Evolutionary conservation across 2,888 invertebrate species (phyloP).

Genomic region (Dynastes hyllus): DNA sequence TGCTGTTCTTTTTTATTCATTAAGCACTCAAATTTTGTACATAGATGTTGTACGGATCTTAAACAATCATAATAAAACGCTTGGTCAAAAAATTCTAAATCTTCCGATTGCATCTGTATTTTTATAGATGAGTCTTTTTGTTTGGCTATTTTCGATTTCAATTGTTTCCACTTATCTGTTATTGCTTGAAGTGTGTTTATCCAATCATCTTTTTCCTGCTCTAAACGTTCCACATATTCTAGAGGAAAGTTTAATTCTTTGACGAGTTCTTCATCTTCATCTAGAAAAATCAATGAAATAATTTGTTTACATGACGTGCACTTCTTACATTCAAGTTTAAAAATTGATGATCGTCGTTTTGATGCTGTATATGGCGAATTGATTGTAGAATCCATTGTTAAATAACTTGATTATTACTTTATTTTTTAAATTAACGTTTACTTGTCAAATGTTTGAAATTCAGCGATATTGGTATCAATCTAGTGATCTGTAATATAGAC

Average conservation of each 20-base stretch:
- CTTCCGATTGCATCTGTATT: neutral
- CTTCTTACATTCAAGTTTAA: constrained; percentile 30
- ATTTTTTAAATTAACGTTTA: too few species aligned
- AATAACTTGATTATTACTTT: too few species aligned
- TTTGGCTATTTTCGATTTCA: neutral
- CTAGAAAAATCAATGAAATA: constrained; percentile 8
- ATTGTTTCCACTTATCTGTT: constrained; percentile 1
- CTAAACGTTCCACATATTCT: constrained; percentile 8
- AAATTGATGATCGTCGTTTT: constrained; percentile 37
- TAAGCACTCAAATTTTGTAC: constrained; percentile 21
- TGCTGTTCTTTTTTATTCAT: constrained; percentile 13
- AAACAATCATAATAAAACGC: constrained; percentile 32
- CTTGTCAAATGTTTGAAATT: too few species aligned
- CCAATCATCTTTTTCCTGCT: constrained; percentile 34
- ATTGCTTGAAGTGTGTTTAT: neutral
- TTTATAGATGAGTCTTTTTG: neutral
- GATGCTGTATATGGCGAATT: neutral
- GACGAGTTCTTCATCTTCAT: neutral
- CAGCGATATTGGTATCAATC: neutral
- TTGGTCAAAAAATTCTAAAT: constrained; percentile 36
- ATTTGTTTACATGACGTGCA: neutral
- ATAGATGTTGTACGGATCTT: constrained; percentile 17
- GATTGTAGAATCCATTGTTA: neutral
- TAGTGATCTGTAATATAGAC: neutral
- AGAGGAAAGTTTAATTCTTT: neutral